Conservation (phyloP, 2,888 invertebrate genomes). For the Aphrophora alni region DNA sequence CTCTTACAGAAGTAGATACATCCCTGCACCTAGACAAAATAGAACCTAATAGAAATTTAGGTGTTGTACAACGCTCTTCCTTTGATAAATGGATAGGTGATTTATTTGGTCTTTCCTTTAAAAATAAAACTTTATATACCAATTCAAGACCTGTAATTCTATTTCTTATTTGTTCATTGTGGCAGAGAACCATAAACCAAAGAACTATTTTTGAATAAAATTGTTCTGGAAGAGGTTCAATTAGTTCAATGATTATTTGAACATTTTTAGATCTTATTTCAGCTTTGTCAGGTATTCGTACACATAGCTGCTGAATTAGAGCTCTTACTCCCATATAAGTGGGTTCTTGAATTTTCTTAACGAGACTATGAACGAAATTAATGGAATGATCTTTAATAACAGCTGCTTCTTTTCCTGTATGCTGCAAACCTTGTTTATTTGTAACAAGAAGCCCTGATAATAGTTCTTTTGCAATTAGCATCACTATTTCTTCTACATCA, state of each 20-base stretch:
- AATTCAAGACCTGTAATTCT: constrained; percentile 62
- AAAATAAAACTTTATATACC: constrained; percentile 57
- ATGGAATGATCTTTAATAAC: constrained; percentile 52
- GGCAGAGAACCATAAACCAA: constrained; percentile 54
- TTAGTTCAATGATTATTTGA: constrained; percentile 55
- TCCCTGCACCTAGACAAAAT: constrained; percentile 64
- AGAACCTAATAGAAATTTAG: constrained; percentile 59
- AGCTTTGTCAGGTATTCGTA: constrained; percentile 58
- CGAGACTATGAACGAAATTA: constrained; percentile 51
- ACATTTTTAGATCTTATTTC: constrained; percentile 58
- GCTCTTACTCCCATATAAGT: constrained; percentile 54
- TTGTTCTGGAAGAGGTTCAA: constrained; percentile 54
- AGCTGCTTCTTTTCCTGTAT: constrained; percentile 45
- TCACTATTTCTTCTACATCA: constrained; percentile 55
- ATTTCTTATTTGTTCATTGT: constrained; percentile 58
- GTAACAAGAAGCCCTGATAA: constrained; percentile 57
- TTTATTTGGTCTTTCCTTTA: constrained; percentile 35
- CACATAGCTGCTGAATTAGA: constrained; percentile 58
- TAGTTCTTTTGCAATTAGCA: constrained; percentile 57
- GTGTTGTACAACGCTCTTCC: constrained; percentile 43
- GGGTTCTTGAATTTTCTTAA: constrained; percentile 52
- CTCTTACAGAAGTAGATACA: constrained; percentile 65
- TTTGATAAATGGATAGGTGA: not conserved
- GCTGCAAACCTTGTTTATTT: constrained; percentile 40
- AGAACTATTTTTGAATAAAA: constrained; percentile 55